Base-by-base conservation (phyloP, 2,888 invertebrate species). In the Stegana nigrithorax region DNA sequence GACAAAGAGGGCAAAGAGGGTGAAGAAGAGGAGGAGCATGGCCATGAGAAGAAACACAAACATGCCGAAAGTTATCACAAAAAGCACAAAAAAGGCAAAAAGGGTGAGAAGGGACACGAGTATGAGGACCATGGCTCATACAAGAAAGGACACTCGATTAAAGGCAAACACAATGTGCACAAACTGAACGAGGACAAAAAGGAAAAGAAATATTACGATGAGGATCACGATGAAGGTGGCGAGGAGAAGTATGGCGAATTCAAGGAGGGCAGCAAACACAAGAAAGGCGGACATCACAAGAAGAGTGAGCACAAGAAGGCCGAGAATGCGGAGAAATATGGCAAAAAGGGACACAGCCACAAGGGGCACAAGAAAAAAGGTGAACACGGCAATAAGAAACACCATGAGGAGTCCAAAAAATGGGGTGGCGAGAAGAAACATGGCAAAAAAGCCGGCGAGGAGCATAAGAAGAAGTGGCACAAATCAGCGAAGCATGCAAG, bases 181-280 rank as follows among this genome's bases (percentile, higher is more conserved):
- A 94, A 95, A 80, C 85, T 92, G 65, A 93, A 95, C 83, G 94
- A 94, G 85, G 93, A 90, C 85, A 93, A 93, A 82, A 94, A 94
- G 84, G 92, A 94, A 78, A 94, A 94, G 81, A 91, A 93, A 80
- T 94, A 93, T 89, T 93, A 91, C 84, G 94, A 94, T 73, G 94
- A 94, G 85, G 91, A 93, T 75, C 93, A 94, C 72, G 93, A 93
- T 76, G 90, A 91, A 45, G 93, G 91, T 0, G 92, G 92, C 73
- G 92, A 93, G 83, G 92, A 92, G 81, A 93, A 93, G 78, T 92
- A 94, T 79, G 94, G 93, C 66, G 92, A 89, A 32, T 91, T 90
- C 83, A 92, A 93, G 80, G 92, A 94, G 81, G 91, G 91, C 78
- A 91, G 93, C 73, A 92, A 91, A 23, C 91, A 92, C 85, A 92